Evolutionary conservation across 1,140 invertebrate genomes (phyloP).

Genomic region (Heliconius melpomene): DNA sequence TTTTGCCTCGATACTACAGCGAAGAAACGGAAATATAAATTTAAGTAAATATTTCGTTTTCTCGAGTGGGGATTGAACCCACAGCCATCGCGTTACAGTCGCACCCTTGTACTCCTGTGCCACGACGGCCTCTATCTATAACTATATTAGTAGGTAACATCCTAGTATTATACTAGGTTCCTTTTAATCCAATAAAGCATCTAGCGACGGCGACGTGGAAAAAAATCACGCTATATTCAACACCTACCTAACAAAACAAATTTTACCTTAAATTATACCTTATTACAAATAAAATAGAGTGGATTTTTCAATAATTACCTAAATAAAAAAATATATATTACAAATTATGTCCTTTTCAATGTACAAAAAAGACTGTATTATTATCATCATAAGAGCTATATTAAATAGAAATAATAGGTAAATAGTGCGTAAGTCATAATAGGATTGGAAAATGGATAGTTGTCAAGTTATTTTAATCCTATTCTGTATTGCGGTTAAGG

Average conservation of each 20-base stretch:
- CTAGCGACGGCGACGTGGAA: neutral
- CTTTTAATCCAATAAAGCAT: conserved; percentile 36
- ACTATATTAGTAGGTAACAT: neutral
- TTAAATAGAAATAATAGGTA: neutral
- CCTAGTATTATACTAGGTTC: conserved; percentile 21
- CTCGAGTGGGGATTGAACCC: too few relatives aligned
- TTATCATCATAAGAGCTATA: neutral
- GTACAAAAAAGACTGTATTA: neutral
- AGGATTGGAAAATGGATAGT: conserved; percentile 18
- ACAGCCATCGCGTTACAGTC: too few relatives aligned
- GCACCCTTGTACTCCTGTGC: too few relatives aligned
- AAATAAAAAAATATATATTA: neutral
- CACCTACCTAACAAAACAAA: neutral
- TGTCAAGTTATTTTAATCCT: conserved; percentile 30
- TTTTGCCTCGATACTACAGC: too few relatives aligned
- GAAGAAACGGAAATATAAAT: too few relatives aligned
- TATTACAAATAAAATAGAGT: neutral
- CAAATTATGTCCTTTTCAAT: neutral
- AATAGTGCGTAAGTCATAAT: conserved; percentile 15
- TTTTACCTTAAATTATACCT: neutral
- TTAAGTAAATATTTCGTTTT: too few relatives aligned
- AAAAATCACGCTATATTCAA: neutral
- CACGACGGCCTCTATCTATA: too few relatives aligned
- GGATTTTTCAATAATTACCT: neutral
- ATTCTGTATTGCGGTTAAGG: conserved; percentile 34